Evolutionary conservation across 1,140 invertebrate species (phyloP).

Genomic region (Trichogramma pretiosum): DNA sequence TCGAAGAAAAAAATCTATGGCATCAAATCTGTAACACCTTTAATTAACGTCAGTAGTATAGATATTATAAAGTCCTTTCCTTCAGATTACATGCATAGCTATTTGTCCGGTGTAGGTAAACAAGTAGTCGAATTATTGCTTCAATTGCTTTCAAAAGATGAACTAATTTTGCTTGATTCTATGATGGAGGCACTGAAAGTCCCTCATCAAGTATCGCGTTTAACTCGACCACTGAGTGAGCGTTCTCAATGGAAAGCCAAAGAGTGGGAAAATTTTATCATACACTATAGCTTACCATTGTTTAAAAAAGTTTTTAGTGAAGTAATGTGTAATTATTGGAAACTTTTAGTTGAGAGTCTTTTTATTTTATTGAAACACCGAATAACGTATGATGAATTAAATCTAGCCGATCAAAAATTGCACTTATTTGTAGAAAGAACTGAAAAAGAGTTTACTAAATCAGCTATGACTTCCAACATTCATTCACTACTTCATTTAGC

Average conservation of each 20-base stretch:
- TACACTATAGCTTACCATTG: slow-evolving; percentile 8
- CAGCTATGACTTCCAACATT: slow-evolving; percentile 2
- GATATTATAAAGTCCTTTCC: too few relatives aligned
- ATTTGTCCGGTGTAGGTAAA: slow-evolving; percentile 15
- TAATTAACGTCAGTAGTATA: too few relatives aligned
- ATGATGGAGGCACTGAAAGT: slow-evolving; percentile 12
- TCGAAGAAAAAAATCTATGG: too few relatives aligned
- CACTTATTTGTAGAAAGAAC: slow-evolving; percentile 7
- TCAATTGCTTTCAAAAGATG: too few relatives aligned
- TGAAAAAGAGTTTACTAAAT: not conserved
- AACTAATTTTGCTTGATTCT: too few relatives aligned
- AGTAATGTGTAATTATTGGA: slow-evolving; percentile 17
- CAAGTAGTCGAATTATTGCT: too few relatives aligned
- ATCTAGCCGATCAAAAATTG: slow-evolving; percentile 12
- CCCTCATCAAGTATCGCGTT: not conserved
- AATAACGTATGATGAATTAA: slow-evolving; percentile 1
- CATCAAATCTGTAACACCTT: too few relatives aligned
- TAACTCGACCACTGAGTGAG: not conserved
- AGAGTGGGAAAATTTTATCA: slow-evolving; percentile 3
- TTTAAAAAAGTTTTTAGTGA: too few relatives aligned
- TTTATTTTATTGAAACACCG: slow-evolving; percentile 12
- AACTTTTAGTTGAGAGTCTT: slow-evolving; percentile 13
- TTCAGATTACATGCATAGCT: slow-evolving; percentile 15
- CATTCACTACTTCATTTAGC: not conserved
- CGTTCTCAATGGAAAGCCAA: not conserved